These are phyloP conservation scores for Sturnus vulgaris DNA, from an alignment of 2,113 vertebrate species.

Conservation along the genomic window DNA sequence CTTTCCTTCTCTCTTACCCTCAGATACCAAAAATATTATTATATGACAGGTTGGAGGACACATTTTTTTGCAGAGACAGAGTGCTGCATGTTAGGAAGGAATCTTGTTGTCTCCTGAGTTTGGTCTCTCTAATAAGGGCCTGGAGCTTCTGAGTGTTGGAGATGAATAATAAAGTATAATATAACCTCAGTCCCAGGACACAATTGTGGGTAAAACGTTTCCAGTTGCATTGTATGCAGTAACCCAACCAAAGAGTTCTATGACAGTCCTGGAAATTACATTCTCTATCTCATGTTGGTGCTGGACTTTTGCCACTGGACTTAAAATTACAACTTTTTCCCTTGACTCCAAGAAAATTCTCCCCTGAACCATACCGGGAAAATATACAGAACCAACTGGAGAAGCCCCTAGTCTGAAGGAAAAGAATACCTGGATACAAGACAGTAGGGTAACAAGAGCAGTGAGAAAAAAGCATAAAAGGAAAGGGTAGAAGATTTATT, in stretches of 20 bases:
- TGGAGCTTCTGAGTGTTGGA: conserved; percentile 17
- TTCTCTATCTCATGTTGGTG: not conserved
- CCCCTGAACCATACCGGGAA: conserved; percentile 20
- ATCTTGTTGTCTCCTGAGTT: conserved; percentile 26
- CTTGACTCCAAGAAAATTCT: conserved; percentile 42
- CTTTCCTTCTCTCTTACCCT: not conserved
- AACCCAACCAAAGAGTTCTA: not conserved
- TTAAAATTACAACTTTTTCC: conserved; percentile 58
- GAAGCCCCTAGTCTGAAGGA: not conserved
- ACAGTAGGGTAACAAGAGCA: not conserved
- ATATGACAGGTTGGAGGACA: conserved; percentile 13
- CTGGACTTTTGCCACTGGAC: conserved; percentile 54
- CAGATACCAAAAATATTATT: not conserved
- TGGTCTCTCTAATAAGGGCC: conserved; percentile 17
- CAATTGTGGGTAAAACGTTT: conserved; percentile 36
- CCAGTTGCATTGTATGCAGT: conserved; percentile 34
- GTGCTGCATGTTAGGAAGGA: conserved; percentile 19
- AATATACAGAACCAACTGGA: not conserved
- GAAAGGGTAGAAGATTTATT: not conserved
- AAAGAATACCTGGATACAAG: not conserved
- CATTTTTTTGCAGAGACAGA: conserved; percentile 14
- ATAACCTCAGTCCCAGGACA: conserved; percentile 25
- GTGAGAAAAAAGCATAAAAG: not conserved
- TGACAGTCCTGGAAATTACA: conserved; percentile 10
- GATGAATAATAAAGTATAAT: conserved; percentile 24